These are phyloP conservation scores for Procambarus clarkii DNA, from an alignment of 1,140 invertebrate species.

Conservation along the genomic window DNA sequence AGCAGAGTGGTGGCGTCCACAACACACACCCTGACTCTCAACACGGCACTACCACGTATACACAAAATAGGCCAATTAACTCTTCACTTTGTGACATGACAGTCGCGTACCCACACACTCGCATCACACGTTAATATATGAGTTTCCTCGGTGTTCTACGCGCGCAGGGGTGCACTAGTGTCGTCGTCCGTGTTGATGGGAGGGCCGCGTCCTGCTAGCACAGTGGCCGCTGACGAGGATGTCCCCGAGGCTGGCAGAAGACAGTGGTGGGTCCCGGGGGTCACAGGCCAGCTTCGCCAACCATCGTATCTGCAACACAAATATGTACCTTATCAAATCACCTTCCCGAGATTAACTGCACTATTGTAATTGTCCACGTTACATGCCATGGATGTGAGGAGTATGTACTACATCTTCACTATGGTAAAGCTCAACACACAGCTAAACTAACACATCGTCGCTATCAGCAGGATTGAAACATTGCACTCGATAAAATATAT, in stretches of 20 bases:
- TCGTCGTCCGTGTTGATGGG: neutral
- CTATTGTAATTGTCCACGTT: too few species aligned
- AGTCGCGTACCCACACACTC: too few species aligned
- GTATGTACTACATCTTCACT: too few species aligned
- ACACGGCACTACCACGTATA: neutral
- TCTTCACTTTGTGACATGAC: neutral
- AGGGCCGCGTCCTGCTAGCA: neutral
- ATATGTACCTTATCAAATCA: neutral
- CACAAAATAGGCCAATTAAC: neutral
- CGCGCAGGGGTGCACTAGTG: neutral
- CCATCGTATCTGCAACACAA: neutral
- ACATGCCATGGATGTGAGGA: too few species aligned
- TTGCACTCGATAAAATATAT: too few species aligned
- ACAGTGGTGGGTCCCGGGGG: neutral
- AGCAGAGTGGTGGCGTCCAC: neutral
- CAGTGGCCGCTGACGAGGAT: neutral
- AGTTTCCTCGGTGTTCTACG: neutral
- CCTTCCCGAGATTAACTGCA: too few species aligned
- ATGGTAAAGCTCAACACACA: too few species aligned
- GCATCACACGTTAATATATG: too few species aligned
- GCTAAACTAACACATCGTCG: too few species aligned
- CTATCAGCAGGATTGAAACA: too few species aligned
- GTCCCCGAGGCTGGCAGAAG: neutral
- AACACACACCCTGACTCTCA: neutral
- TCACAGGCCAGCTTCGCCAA: neutral